Evolutionary conservation across 64 coral and sea anemone genomes (phyloP).

Genomic region (Montipora sp.): DNA sequence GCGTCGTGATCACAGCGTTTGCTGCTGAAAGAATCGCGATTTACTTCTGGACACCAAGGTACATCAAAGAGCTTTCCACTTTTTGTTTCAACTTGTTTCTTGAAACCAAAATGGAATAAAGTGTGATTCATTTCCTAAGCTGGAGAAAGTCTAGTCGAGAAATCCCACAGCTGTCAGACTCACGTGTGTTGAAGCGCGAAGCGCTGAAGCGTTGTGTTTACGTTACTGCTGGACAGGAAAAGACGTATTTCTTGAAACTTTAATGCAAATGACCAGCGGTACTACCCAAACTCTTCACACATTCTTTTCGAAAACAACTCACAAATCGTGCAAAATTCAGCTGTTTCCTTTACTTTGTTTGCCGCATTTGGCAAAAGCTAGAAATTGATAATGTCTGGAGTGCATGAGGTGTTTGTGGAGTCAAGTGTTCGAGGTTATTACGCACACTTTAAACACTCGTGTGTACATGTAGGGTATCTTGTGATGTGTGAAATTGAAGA

Average conservation of each 20-base stretch:
- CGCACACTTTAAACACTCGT: conserved; percentile 66
- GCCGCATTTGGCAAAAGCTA: conserved; percentile 50
- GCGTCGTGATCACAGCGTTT: conserved; percentile 15
- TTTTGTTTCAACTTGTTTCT: conserved; percentile 74
- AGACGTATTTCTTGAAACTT: conserved; percentile 77
- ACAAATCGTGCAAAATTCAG: conserved; percentile 68
- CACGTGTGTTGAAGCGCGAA: conserved; percentile 54
- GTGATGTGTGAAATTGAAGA: conserved; percentile 79
- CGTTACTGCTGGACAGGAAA: conserved; percentile 75
- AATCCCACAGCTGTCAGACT: conserved; percentile 78
- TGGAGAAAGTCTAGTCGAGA: conserved; percentile 62
- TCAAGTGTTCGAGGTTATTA: conserved; percentile 74
- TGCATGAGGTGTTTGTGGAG: conserved; percentile 73
- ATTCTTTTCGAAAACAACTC: conserved; percentile 45
- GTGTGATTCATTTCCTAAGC: conserved; percentile 75
- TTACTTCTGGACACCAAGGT: conserved; percentile 24
- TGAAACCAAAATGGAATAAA: conserved; percentile 75
- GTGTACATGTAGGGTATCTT: conserved; percentile 58
- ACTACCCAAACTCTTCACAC: conserved; percentile 67
- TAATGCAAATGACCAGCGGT: conserved; percentile 71
- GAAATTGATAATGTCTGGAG: conserved; percentile 78
- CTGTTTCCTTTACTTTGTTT: conserved; percentile 62
- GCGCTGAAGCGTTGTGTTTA: conserved; percentile 65
- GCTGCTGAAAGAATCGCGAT: conserved; percentile 4
- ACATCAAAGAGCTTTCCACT: conserved; percentile 70